Conservation (phyloP, 2,797 vertebrate species). For the Paramormyrops hopkinsi region DNA sequence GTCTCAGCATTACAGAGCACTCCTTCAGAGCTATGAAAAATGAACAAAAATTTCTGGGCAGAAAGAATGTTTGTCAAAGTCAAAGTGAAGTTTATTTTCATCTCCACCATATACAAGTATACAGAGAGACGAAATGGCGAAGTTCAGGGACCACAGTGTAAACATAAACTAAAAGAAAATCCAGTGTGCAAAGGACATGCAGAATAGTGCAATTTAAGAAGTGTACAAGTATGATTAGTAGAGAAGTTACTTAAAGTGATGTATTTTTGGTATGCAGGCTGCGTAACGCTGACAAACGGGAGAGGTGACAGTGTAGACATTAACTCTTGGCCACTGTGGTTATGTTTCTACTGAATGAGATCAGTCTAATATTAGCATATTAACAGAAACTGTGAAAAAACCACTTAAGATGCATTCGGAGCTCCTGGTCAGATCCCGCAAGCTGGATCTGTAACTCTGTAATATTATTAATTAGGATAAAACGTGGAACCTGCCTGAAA, state of each 20-base stretch:
- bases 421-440: neutral
- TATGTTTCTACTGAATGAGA: neutral
- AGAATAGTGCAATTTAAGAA: neutral
- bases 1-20: neutral
- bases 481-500: neutral
- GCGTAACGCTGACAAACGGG: neutral
- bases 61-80: neutral
- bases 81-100: neutral
- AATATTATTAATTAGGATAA: neutral
- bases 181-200: neutral
- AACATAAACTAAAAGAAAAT: neutral
- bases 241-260: neutral
- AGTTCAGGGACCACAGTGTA: neutral
- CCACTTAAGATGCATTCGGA: neutral
- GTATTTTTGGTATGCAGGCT: neutral
- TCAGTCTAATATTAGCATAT: neutral
- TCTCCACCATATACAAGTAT: neutral
- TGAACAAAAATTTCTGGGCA: neutral
- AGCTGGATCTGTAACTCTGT: neutral
- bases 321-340: neutral
- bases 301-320: neutral
- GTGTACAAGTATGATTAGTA: neutral
- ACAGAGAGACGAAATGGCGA: neutral
- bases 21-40: neutral
- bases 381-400: neutral